Conservation (phyloP, 2,113 vertebrate species). For the Myanophis thanlyinensis region DNA sequence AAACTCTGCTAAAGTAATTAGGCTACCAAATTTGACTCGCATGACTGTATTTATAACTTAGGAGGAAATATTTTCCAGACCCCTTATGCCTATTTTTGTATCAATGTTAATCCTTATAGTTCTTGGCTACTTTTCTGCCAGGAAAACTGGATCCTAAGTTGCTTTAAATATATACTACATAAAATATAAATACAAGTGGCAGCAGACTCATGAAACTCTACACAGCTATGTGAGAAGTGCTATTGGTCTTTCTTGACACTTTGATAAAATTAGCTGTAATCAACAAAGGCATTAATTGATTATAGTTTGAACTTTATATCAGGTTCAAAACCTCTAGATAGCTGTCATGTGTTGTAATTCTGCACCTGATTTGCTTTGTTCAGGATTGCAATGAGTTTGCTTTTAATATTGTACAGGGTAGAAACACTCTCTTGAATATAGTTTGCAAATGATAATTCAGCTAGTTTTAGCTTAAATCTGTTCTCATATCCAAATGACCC, state of each 20-base stretch:
- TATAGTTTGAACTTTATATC: neutral
- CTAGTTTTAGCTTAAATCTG: neutral
- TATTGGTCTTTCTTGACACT: constrained; percentile 11
- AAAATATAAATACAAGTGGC: constrained; percentile 47
- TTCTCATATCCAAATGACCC: neutral
- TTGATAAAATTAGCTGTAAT: constrained; percentile 31
- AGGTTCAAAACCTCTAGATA: constrained; percentile 1
- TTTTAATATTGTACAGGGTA: neutral
- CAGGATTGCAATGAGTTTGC: neutral
- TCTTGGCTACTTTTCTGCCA: constrained; percentile 64
- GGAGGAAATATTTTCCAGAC: constrained; percentile 63
- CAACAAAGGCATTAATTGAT: neutral
- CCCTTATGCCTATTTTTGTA: constrained; percentile 63
- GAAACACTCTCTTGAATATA: neutral
- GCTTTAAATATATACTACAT: constrained; percentile 39
- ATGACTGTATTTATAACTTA: constrained; percentile 64
- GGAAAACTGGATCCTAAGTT: constrained; percentile 38
- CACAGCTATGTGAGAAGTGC: constrained; percentile 21
- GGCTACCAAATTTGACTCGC: constrained; percentile 55
- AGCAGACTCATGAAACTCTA: neutral
- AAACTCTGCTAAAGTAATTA: constrained; percentile 66
- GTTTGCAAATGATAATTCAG: neutral
- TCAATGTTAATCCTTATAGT: constrained; percentile 61
- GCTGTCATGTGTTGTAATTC: neutral
- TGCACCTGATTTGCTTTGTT: neutral